These are phyloP conservation scores for Andrena praecox DNA, from an alignment of 2,888 invertebrate genomes.

Conservation along the genomic window DNA sequence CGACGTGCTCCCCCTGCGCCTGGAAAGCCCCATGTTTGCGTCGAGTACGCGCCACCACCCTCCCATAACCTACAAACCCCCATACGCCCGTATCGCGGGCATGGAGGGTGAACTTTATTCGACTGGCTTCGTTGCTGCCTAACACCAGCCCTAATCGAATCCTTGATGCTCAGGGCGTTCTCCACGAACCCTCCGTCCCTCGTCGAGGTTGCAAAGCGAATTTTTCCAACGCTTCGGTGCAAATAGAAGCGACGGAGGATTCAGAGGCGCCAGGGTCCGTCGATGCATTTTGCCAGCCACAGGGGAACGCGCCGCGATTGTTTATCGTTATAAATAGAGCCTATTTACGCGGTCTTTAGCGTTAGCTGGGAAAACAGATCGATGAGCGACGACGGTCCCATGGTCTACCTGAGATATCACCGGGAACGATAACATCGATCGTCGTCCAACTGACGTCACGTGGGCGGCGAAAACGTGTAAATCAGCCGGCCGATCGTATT, in stretches of 20 bases:
- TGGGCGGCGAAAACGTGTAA: constrained; percentile 57
- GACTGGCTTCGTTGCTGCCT: background rate
- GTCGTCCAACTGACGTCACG: constrained; percentile 67
- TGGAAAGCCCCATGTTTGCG: constrained; percentile 50
- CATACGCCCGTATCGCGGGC: constrained; percentile 27
- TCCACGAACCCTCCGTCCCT: background rate
- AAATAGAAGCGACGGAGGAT: too few species aligned
- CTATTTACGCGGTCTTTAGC: constrained; percentile 52
- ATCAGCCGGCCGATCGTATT: constrained; percentile 58
- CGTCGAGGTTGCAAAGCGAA: background rate
- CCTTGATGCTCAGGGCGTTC: background rate
- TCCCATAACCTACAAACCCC: constrained; percentile 52
- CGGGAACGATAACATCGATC: constrained; percentile 69
- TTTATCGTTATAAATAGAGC: constrained; percentile 54
- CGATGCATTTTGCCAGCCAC: background rate
- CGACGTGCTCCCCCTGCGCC: constrained; percentile 33
- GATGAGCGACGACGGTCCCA: constrained; percentile 53
- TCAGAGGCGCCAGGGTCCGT: too few species aligned
- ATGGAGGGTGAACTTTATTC: constrained; percentile 35
- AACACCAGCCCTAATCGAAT: background rate
- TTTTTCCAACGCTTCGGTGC: too few species aligned
- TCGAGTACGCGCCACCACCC: constrained; percentile 35
- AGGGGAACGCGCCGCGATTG: background rate
- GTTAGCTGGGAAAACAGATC: constrained; percentile 67
- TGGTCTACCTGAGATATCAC: constrained; percentile 63